Conservation (phyloP, 1,140 invertebrate genomes). For the Eupristina koningsbergeri region DNA sequence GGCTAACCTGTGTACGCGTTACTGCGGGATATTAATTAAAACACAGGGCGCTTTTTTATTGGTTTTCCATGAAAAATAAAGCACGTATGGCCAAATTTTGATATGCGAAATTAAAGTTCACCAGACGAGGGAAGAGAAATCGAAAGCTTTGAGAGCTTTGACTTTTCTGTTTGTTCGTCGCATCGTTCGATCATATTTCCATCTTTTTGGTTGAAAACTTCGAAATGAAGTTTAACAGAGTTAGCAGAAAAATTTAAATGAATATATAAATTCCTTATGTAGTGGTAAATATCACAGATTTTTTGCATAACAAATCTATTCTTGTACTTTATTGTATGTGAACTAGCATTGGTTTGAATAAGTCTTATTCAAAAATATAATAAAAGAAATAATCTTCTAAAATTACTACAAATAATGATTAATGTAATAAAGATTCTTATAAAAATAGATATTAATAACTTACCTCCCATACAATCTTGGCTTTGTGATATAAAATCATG, state of each 20-base stretch:
- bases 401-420: too few species aligned
- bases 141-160: constrained; percentile 17
- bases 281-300: neutral
- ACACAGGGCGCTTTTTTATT: neutral
- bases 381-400: neutral
- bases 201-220: neutral
- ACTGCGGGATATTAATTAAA: constrained; percentile 45
- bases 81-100: neutral
- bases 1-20: constrained; percentile 4
- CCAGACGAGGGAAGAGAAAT: neutral
- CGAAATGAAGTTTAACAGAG: neutral
- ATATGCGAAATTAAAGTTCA: neutral
- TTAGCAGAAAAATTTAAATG: neutral
- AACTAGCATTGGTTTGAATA: too few species aligned
- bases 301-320: too few species aligned
- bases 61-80: neutral
- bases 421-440: too few species aligned
- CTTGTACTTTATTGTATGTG: too few species aligned
- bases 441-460: too few species aligned
- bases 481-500: too few species aligned
- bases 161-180: constrained; percentile 6
- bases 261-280: neutral
- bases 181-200: neutral
- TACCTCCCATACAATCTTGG: too few species aligned
- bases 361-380: neutral